These are phyloP conservation scores for Philereme vetulata DNA, from an alignment of 2,888 invertebrate species.

Conservation along the genomic window DNA sequence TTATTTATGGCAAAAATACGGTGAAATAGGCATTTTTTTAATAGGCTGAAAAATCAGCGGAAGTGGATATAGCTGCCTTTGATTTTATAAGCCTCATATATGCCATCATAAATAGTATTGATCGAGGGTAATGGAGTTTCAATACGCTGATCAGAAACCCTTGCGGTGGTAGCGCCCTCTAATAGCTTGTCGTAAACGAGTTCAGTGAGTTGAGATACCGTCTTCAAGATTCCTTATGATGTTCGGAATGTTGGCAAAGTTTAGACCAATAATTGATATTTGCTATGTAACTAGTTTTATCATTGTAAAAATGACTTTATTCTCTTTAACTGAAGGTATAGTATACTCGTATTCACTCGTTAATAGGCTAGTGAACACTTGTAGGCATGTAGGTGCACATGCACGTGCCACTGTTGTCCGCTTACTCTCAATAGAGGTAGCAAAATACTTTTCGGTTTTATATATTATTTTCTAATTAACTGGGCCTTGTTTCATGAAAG, in stretches of 20 bases:
- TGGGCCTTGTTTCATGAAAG: background rate
- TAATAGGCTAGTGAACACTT: constrained; percentile 50
- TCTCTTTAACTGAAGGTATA: constrained; percentile 40
- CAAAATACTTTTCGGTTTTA: constrained; percentile 1
- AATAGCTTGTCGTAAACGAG: background rate
- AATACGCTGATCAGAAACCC: background rate
- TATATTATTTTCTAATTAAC: constrained; percentile 1
- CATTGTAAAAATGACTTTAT: constrained; percentile 25
- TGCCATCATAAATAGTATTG: too few relatives aligned
- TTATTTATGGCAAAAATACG: too few relatives aligned
- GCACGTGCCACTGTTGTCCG: constrained; percentile 35
- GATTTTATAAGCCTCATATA: too few relatives aligned
- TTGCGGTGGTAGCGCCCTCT: background rate
- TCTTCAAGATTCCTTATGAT: constrained; percentile 7
- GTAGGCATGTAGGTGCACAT: constrained; percentile 36
- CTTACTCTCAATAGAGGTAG: constrained; percentile 28
- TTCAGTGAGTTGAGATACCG: constrained; percentile 14
- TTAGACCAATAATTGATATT: constrained; percentile 24
- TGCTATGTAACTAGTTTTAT: constrained; percentile 21
- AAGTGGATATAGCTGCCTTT: too few relatives aligned
- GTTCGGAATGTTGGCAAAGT: constrained; percentile 14
- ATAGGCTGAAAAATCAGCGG: too few relatives aligned
- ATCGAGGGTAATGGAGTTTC: too few relatives aligned
- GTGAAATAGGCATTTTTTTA: too few relatives aligned
- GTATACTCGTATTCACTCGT: constrained; percentile 41